Evolutionary conservation across 2,797 vertebrate genomes (phyloP).

Genomic region (Taeniopygia guttata): DNA sequence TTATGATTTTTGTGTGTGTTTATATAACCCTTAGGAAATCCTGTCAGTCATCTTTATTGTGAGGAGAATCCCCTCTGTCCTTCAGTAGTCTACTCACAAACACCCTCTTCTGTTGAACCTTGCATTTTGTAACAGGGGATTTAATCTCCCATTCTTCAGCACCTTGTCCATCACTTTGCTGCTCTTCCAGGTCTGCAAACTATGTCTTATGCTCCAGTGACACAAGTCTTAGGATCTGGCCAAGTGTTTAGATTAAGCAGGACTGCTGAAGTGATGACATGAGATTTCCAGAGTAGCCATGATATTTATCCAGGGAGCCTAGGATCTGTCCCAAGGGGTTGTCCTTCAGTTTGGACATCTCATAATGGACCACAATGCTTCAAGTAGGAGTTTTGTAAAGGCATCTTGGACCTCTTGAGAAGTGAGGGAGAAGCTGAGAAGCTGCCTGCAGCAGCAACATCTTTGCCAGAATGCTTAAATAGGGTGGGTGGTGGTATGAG

Average conservation of each 20-base stretch:
- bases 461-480: not conserved
- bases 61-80: not conserved
- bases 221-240: not conserved
- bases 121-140: not conserved
- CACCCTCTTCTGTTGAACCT: not conserved
- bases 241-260: not conserved
- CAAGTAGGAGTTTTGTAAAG: not conserved
- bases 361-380: not conserved
- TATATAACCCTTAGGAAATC: not conserved
- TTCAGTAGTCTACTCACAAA: not conserved
- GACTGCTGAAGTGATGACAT: not conserved
- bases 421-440: not conserved
- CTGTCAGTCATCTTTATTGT: not conserved
- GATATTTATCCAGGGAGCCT: not conserved
- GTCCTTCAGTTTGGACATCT: not conserved
- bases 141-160: not conserved
- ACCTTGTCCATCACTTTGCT: constrained; percentile 29
- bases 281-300: not conserved
- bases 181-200: not conserved
- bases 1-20: not conserved
- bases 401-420: not conserved
- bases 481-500: not conserved
- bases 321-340: rapidly evolving
- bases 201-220: not conserved
- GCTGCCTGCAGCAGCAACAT: not conserved